A percentile compares a stretch with the other conserved stretches of the same genome.
Conservation (phyloP, 2,888 invertebrate species). For the Xanthia togata region DNA sequence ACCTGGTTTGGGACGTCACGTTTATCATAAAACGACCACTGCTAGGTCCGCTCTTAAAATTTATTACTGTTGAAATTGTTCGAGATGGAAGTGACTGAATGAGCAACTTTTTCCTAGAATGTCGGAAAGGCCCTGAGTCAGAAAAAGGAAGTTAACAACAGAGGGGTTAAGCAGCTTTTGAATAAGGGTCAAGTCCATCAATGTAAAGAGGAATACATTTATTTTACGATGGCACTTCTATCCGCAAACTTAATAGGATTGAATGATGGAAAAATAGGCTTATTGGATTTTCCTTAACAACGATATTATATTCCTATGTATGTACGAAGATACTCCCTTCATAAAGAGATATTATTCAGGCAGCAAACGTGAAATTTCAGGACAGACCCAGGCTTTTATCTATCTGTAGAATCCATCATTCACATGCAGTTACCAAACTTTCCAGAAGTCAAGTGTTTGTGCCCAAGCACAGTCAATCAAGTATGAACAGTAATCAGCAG, state of each 20-base stretch:
- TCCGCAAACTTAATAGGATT: constrained; percentile 16
- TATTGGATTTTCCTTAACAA: constrained; percentile 12
- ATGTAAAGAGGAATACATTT: constrained; percentile 41
- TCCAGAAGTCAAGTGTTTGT: background rate
- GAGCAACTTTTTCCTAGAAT: constrained; percentile 6
- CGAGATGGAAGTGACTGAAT: constrained; percentile 8
- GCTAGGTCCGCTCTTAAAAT: background rate
- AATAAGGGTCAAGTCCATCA: constrained; percentile 37
- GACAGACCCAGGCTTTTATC: background rate
- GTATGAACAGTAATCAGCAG: background rate
- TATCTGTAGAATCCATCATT: background rate
- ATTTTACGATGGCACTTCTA: constrained; percentile 42
- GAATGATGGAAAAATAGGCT: constrained; percentile 32
- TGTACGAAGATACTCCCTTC: constrained; percentile 7
- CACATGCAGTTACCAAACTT: too few species aligned
- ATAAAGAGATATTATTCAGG: background rate
- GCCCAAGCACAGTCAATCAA: background rate
- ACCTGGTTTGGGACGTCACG: too few species aligned
- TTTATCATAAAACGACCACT: background rate
- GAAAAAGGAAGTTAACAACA: constrained; percentile 44
- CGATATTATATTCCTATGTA: too few species aligned
- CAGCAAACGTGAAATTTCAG: background rate
- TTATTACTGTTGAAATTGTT: constrained; percentile 20
- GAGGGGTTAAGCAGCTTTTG: constrained; percentile 25
- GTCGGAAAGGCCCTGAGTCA: constrained; percentile 8